Base-by-base conservation (phyloP, 2,797 vertebrate species). In the Glyptemys insculpta region DNA sequence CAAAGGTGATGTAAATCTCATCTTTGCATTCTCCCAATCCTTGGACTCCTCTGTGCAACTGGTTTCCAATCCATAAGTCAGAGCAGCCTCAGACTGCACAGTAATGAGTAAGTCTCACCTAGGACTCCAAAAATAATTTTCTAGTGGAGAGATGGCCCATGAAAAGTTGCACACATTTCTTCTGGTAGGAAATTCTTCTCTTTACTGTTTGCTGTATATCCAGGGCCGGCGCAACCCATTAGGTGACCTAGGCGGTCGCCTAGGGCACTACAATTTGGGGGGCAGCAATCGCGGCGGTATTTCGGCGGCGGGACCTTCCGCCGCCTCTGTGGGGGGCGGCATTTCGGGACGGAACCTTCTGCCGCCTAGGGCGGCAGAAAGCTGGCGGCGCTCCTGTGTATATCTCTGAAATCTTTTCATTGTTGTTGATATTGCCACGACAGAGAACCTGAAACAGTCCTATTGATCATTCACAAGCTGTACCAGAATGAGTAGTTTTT, bases 1-100 rank as follows among this genome's bases (percentile, higher is more conserved):
- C 59, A 95, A 81, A 93, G 95, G 65, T 87, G 1, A 57, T 47
- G 68, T 79, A 15, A 92, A 91, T 86, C 44, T 76, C 23, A 59
- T 79, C 74, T 91, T 93, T 91, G 2, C 52, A 79, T 90, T 88
- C 91, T 81, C 37, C 12, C 79, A 25, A 79, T 83, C 65, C 78
- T 81, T 41, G 47, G 44, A 78, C 52, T 12, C 14, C 44, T 49
- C 14, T 78, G 27, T 27, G 27, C 12, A 53, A 74, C 50, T 25
- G 1, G 52, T 81, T 85, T 53, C 84, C 62, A 88, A 86, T 79
- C 19, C 53, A 41, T 15, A 23, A 89, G 9, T 56, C 56, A 52
- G 6, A 91, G 37, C 41, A 85, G 79, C 27, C 41, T 84, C 62
- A 79, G 90, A 44, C 88, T 89, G 81, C n/a, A 21, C 29, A 72